Base-by-base conservation (phyloP, 1,140 invertebrate genomes). In the Acromyrmex charruanus region DNA sequence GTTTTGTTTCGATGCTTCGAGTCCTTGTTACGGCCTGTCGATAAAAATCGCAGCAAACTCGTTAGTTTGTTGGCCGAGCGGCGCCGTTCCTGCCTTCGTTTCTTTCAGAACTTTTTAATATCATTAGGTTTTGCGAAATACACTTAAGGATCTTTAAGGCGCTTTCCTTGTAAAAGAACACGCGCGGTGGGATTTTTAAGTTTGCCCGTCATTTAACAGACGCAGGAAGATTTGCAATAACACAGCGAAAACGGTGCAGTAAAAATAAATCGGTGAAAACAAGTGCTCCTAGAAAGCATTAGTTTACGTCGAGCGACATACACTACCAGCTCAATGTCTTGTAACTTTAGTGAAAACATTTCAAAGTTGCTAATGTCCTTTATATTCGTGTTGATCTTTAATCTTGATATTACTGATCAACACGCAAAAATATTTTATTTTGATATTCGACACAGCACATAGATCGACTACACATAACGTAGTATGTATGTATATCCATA, bases 111-210 rank as follows among this genome's bases (percentile, higher is more conserved):
- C 80, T 84, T 75, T n/a, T n/a, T 84, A 84, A 84, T 84, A 84
- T 84, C 80, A 74, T 84, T 84, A 84, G 55, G 55, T 84, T 75
- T 84, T 75, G 55, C 69, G 80, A 75, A 84, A 84, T 39, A 39
- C 55, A 84, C 69, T 84, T 84, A 84, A 84, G 39, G 80, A 82
- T 74, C 69, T 82, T 82, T 82, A 82, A 74, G 25, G 68, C 39
- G 68, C 80, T 84, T 74, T 75, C 28, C 80, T 82, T 84, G 55
- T 75, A 84, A 61, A 84, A 25, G 39, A 74, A n/a, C 39, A 69
- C 31, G 49, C 39, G 68, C 80, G 39, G 28, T 31, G 39, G 39
- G 69, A 85, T 85, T 85, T 85, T 85, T 79, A 85, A 85, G 74
- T 65, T 85, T 79, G 16, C 49, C 31, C 49, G 55, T 66, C 72